Base-by-base conservation (phyloP, 2,888 invertebrate species). In the Tryphoninae sp. region DNA sequence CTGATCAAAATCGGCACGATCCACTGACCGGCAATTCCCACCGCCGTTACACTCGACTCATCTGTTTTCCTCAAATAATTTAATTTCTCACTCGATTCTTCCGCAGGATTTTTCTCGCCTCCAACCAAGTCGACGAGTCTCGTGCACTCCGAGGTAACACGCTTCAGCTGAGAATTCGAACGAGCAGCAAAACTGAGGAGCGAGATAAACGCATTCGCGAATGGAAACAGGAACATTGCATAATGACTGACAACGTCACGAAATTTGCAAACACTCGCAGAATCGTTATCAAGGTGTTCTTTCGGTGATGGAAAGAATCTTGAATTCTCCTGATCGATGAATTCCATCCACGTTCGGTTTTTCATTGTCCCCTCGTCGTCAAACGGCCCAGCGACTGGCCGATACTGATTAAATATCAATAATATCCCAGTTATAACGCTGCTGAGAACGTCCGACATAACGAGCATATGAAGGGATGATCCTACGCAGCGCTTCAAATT, bases 181-280 rank as follows among this genome's bases (percentile, higher is more conserved):
- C 88, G 87, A 6, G 86, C 45, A 2, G 87, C 88, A 61, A 88
- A 89, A n/a, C 86, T 86, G 9, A 91, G 6, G 7, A 91, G 74
- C 2, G 91, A 91, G n/a, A 88, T 51, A 74, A 92, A 91, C 2
- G 91, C 88, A 78, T 91, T 91, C 45, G 87, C 85, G 49, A 92
- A 88, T 58, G 91, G 91, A 8, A 90, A 84, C 7, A 91, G 71
- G 78, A 92, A 87, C 81, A 88, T 85, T n/a, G 88, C 88, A 80
- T 91, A 89, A 7, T 89, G 87, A 81, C 87, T 83, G n/a, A 90
- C 45, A 40, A 87, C 71, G n/a, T 85, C 84, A 49, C 72, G 84
- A 8, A 84, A 84, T 58, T 87, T 73, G 68, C 90, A 91, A 49
- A 65, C 68, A 58, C 9, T 55, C n/a, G 78, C 26, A 11, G 61